Base-by-base conservation (phyloP, 2,888 invertebrate species). In the Xestia rhomboidea region DNA sequence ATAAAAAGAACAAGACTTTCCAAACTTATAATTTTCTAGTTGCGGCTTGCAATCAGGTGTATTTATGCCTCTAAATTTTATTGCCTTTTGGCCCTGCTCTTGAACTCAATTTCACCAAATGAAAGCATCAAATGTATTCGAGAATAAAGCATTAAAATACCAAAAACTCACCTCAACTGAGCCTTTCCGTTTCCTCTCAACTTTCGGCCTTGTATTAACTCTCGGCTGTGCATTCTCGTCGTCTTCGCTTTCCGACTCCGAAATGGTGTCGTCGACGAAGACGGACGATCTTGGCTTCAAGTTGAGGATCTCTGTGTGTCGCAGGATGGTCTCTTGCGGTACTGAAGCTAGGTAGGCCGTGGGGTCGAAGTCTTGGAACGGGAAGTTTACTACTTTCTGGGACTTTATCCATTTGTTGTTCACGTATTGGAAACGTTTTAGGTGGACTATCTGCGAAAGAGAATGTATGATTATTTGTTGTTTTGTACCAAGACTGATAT, bases 341-440 rank as follows among this genome's bases (percentile, higher is more conserved):
- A 98, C 98, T 0, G 98, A 97, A 0, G 99, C 99, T 77, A 99
- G 96, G 96, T 98, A 99, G 10, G 98, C 97, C 0, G 98, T 98
- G 0, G 99, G 99, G 92, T 99, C 98, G 93, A 99, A 99, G 91
- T 98, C 97, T 85, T 98, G 97, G 92, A 98, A 98, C 0, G 99
- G 99, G 93, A 99, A 99, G 92, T 98, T 98, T 0, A 99, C 99
- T 41, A 98, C 98, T 93, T 99, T 99, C 92, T 99, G 99, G 0
- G 99, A 99, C 93, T 99, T 99, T 41, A 99, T 98, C 99, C 99
- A 99, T 91, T 99, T 98, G 92, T 98, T 98, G 95, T 98, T 98
- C 73, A 99, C 98, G 93, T 97, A 98, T 93, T 99, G 99, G 96
- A 99, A 99, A 4, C 99, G 97, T 93, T 99, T 99, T 85, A 99